Percentiles rank a stretch among this genome's conserved stretches.
Conservation (phyloP, 2,113 vertebrate species). For the Lepisosteus osseus region DNA sequence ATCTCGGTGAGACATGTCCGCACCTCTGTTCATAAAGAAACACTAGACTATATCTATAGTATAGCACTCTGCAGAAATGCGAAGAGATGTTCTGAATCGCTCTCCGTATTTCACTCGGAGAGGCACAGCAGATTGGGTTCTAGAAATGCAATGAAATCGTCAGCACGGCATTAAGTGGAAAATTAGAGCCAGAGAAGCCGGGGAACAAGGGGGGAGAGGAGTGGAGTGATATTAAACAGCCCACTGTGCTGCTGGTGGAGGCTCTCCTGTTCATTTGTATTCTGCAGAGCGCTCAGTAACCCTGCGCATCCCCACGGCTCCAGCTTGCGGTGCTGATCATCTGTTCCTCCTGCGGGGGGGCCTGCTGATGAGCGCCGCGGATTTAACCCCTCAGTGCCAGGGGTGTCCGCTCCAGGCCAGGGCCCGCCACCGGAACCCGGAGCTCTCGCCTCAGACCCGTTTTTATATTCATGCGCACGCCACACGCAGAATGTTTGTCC, state of each 20-base stretch:
- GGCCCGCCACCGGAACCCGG: too few relatives aligned
- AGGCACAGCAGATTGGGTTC: too few relatives aligned
- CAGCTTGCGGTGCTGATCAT: conserved; percentile 80
- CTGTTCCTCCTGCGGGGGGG: conserved; percentile 78
- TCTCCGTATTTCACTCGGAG: too few relatives aligned
- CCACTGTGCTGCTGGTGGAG: not conserved
- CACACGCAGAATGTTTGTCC: conserved; percentile 23
- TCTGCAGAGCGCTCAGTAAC: conserved; percentile 67
- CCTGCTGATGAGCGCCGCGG: conserved; percentile 58
- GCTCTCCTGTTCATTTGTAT: conserved; percentile 80
- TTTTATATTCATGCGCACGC: conserved; percentile 39
- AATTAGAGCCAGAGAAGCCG: not conserved
- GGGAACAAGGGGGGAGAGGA: not conserved
- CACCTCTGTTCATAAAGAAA: too few relatives aligned
- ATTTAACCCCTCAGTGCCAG: conserved; percentile 68
- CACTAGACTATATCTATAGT: not conserved
- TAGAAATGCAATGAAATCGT: too few relatives aligned
- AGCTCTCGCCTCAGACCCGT: conserved; percentile 33
- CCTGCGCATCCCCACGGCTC: conserved; percentile 74
- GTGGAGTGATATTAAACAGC: not conserved
- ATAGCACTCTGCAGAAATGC: too few relatives aligned
- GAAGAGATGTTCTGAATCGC: too few relatives aligned
- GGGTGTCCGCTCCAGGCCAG: not conserved
- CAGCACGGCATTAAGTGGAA: too few relatives aligned
- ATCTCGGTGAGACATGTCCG: conserved; percentile 49